A percentile compares a stretch with the other conserved stretches of the same genome.
Evolutionary conservation across 1,140 invertebrate species (phyloP).

Genomic region (Drosophila triauraria): DNA sequence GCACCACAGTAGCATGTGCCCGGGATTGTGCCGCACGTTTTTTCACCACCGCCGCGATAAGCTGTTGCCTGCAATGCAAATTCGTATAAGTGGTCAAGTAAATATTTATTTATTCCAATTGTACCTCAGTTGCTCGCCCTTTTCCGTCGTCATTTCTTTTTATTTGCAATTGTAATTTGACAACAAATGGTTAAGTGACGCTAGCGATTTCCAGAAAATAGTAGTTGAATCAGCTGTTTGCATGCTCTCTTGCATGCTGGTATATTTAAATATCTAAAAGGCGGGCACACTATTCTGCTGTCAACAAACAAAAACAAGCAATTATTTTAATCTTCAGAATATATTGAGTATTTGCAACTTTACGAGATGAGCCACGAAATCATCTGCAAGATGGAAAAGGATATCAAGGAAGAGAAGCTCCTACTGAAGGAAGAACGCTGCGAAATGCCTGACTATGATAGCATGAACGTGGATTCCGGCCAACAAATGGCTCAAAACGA

Average conservation of each 20-base stretch:
- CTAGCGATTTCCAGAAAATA: background rate
- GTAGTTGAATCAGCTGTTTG: background rate
- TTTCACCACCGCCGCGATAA: conserved; percentile 87
- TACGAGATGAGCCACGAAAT: too few species aligned
- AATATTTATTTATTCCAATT: conserved; percentile 39
- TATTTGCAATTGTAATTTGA: conserved; percentile 31
- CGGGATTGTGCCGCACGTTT: conserved; percentile 89
- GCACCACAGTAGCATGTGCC: conserved; percentile 89
- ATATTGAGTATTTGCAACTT: too few species aligned
- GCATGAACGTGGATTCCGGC: too few species aligned
- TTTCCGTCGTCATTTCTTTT: conserved; percentile 52
- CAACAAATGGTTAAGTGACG: conserved; percentile 3
- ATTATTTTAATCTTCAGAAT: background rate
- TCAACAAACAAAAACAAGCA: conserved; percentile 2
- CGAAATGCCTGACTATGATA: too few species aligned
- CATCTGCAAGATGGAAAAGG: background rate
- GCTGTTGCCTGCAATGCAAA: conserved; percentile 85
- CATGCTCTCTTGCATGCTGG: background rate
- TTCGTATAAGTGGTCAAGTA: background rate
- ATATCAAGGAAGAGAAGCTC: background rate
- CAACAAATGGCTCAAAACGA: background rate
- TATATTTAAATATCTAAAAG: too few species aligned
- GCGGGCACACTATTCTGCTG: background rate
- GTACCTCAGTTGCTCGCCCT: conserved; percentile 51
- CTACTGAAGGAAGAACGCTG: background rate